Base-by-base conservation (phyloP, 2,113 vertebrate species). In the Vireo altiloquus region DNA sequence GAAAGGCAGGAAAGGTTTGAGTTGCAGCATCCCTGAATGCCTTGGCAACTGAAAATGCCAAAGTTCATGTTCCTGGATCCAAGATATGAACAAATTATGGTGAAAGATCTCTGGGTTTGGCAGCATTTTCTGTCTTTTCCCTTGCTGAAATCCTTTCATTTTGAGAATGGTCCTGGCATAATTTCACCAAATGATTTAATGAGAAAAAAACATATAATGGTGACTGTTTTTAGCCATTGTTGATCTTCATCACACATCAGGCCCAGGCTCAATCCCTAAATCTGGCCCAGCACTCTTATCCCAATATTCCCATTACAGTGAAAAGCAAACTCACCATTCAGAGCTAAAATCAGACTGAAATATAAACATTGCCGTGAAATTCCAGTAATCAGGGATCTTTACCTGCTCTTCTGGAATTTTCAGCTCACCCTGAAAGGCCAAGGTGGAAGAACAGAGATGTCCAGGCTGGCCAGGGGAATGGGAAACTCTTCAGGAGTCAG, bases 291-390 rank as follows among this genome's bases (percentile, higher is more conserved):
- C 9, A 17, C 30, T 69, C 15, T 42, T 27, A 72, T 15, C 49
- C 27, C 49, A n/a, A 8, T 27, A 60, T 54, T 79, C 15, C 23
- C 35, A 25, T 0, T 0, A 42, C 15, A 66, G 16, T 31, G 13
- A 81, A 65, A 87, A 57, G 18, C 21, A 46, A 82, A 49, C 11
- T 72, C 39, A 56, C 2, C 52, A 17, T 52, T 49, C 53, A 46
- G 53, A 88, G 23, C 23, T 77, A 63, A 87, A 92, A 66, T 2
- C 39, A 59, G 14, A 37, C 5, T 13, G 37, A 47, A 70, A 81
- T 59, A 44, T 0, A 76, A 37, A 1, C 19, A 33, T 1, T 89
- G 33, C 3, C 15, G 8, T 40, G 44, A 87, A 84, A 91, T 87
- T 72, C 46, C 54, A 66, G 11, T 31, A 35, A 64, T 89, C 44